A percentile compares a stretch with the other conserved stretches of the same genome.
Conservation (phyloP, 2,113 vertebrate genomes). For the Ptilonorhynchus violaceus region DNA sequence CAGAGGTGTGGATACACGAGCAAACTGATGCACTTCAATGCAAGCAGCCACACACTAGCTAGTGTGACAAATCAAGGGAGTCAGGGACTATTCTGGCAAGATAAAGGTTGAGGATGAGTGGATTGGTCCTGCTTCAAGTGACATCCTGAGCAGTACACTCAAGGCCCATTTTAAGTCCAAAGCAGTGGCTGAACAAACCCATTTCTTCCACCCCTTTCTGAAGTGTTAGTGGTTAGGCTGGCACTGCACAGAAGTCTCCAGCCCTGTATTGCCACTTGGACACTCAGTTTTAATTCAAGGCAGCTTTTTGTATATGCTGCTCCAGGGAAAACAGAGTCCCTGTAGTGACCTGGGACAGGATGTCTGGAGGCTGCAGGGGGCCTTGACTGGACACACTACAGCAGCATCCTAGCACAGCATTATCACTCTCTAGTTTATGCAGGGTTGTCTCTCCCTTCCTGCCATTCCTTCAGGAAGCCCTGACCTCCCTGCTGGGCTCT, state of each 20-base stretch:
- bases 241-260: neutral
- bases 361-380: neutral
- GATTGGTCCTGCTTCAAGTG: neutral
- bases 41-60: neutral
- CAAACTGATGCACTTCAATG: neutral
- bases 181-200: neutral
- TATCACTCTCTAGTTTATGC: neutral
- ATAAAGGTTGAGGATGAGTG: neutral
- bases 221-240: neutral
- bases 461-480: neutral
- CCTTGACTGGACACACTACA: fast-evolving
- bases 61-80: neutral
- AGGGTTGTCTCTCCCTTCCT: neutral
- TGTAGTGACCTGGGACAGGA: neutral
- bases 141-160: neutral
- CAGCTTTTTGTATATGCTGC: neutral
- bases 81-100: neutral
- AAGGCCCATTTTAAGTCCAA: neutral
- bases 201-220: neutral
- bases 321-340: neutral
- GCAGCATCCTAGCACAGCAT: neutral
- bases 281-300: neutral
- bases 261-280: neutral
- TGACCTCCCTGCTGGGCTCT: neutral
- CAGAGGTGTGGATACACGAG: neutral